Evolutionary conservation across 2,888 invertebrate species (phyloP).

Genomic region (Caenorhabditis sulstoni): DNA sequence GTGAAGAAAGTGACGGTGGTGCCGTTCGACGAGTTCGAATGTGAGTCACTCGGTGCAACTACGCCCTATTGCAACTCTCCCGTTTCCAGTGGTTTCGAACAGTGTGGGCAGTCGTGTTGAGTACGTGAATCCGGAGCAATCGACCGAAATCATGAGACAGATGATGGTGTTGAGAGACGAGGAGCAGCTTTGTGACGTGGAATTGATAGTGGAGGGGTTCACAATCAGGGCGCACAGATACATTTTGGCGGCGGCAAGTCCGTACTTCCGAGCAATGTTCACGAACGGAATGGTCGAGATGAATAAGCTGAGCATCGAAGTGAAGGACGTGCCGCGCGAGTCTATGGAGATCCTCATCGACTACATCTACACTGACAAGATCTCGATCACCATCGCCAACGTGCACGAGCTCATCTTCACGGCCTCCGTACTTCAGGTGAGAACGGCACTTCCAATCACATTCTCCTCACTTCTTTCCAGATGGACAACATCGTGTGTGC

Average conservation of each 20-base stretch:
- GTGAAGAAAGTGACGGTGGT: slow-evolving; percentile 10
- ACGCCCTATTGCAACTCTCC: not conserved
- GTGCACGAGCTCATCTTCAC: slow-evolving; percentile 82
- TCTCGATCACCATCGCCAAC: slow-evolving; percentile 81
- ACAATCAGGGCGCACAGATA: slow-evolving; percentile 81
- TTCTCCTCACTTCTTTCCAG: slow-evolving; percentile 69
- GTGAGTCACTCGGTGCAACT: slow-evolving; percentile 6
- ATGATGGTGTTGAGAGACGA: slow-evolving; percentile 60
- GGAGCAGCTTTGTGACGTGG: slow-evolving; percentile 72
- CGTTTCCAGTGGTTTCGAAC: slow-evolving; percentile 44
- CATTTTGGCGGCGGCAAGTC: slow-evolving; percentile 82
- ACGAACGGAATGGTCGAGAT: slow-evolving; percentile 81
- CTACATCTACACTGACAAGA: slow-evolving; percentile 82
- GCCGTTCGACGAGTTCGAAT: slow-evolving; percentile 55
- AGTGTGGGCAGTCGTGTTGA: slow-evolving; percentile 38
- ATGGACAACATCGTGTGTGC: slow-evolving; percentile 82
- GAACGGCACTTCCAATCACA: not conserved
- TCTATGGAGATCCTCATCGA: slow-evolving; percentile 79
- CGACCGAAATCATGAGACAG: slow-evolving; percentile 45
- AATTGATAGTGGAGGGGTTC: slow-evolving; percentile 68
- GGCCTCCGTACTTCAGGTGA: slow-evolving; percentile 82
- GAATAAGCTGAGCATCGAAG: slow-evolving; percentile 53
- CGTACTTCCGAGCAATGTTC: slow-evolving; percentile 83
- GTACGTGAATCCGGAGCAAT: slow-evolving; percentile 43
- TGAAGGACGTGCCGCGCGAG: slow-evolving; percentile 62